phyloP scores from a whole-genome alignment of 2,888 invertebrate species.

The Conistra vaccinii region DNA sequence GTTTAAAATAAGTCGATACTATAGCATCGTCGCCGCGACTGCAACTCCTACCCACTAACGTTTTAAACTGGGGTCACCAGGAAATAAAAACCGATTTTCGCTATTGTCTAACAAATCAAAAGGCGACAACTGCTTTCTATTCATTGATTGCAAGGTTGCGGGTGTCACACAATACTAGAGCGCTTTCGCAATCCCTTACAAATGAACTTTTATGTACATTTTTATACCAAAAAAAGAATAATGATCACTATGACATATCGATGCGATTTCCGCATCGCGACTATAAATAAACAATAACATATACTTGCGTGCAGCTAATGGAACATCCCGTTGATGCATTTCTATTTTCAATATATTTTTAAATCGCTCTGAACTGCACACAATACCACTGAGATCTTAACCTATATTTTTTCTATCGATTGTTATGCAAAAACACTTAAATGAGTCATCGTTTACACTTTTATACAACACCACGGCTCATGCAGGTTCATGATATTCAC shows the following conservation, averaged over 20 bases:
- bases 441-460: constrained; percentile 82
- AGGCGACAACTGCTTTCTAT: constrained; percentile 86
- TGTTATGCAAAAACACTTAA: constrained; percentile 89
- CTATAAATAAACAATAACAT: constrained; percentile 88
- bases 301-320: constrained; percentile 80
- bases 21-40: constrained; percentile 40
- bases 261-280: constrained; percentile 85
- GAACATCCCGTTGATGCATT: constrained; percentile 78
- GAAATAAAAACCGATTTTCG: constrained; percentile 80
- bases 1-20: constrained; percentile 40
- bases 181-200: constrained; percentile 86
- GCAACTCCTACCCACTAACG: constrained; percentile 43
- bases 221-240: constrained; percentile 84
- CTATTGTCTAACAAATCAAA: constrained; percentile 82
- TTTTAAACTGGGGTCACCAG: constrained; percentile 69
- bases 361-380: constrained; percentile 82
- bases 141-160: constrained; percentile 85
- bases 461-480: constrained; percentile 70
- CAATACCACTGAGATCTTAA: constrained; percentile 88
- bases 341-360: constrained; percentile 81
- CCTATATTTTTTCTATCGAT: constrained; percentile 90
- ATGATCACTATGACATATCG: constrained; percentile 86
- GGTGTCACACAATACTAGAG: constrained; percentile 84
- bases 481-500: constrained; percentile 79
- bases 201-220: constrained; percentile 83